These are phyloP conservation scores for Acropora yongei DNA, from an alignment of 64 coral and sea anemone genomes.

Conservation along the genomic window DNA sequence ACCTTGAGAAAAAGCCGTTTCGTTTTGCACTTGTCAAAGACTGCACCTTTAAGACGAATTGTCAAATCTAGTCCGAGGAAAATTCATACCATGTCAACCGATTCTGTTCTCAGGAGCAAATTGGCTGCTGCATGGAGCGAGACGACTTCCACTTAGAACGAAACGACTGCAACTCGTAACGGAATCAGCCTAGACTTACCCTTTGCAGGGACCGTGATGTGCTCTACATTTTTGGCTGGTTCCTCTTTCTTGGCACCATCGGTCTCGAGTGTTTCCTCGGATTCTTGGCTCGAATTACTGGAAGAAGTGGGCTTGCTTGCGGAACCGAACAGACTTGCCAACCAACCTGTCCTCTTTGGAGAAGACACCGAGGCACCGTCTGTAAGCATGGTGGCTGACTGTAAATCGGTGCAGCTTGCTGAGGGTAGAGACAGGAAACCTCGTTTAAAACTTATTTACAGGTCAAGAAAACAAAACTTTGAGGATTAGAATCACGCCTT, in stretches of 20 bases:
- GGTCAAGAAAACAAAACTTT: neutral
- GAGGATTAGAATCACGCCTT: neutral
- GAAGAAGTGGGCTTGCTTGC: neutral
- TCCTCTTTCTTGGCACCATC: conserved; percentile 40
- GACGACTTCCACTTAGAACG: no score
- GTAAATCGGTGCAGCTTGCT: neutral
- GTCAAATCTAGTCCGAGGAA: no score
- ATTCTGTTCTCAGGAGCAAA: no score
- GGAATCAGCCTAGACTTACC: conserved; percentile 7
- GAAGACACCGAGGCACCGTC: conserved; percentile 3
- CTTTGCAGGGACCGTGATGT: conserved; percentile 74
- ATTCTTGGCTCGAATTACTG: conserved; percentile 19
- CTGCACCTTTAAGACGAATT: no score
- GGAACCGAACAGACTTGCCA: conserved; percentile 64
- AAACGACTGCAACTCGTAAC: no score
- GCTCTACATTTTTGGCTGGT: conserved; percentile 45
- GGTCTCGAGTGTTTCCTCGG: conserved; percentile 10
- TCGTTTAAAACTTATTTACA: neutral
- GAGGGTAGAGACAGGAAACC: neutral
- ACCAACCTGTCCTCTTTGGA: conserved; percentile 60
- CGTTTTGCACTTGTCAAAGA: no score
- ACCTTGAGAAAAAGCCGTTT: no score
- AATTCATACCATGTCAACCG: no score
- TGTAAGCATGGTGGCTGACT: neutral
- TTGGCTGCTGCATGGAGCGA: no score